phyloP scores from a whole-genome alignment of 2,888 invertebrate genomes.

The Xiphydria camelus region DNA sequence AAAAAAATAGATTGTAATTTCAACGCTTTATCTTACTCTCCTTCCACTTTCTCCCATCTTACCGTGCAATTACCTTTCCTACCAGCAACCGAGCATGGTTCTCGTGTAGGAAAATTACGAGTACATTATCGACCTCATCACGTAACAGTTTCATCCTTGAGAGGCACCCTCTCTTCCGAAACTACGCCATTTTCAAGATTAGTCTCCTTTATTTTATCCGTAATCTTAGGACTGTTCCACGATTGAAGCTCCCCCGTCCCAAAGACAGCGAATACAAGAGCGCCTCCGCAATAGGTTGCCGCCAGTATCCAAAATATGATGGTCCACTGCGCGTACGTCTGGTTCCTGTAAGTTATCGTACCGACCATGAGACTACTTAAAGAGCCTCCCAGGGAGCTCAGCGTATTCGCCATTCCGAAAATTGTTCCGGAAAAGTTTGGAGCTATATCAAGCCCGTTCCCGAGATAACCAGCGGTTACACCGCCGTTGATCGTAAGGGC shows the following conservation, averaged over 20 bases:
- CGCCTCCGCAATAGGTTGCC: constrained; percentile 70
- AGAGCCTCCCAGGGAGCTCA: constrained; percentile 82
- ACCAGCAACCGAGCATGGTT: too few species aligned
- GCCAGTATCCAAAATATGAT: constrained; percentile 81
- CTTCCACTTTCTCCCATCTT: too few species aligned
- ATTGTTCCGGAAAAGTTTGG: constrained; percentile 89
- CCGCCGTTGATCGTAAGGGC: constrained; percentile 84
- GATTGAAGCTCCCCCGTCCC: constrained; percentile 70
- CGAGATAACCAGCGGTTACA: constrained; percentile 83
- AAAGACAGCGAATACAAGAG: constrained; percentile 65
- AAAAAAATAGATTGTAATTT: too few species aligned
- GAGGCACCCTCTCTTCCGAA: constrained; percentile 55
- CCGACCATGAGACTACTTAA: constrained; percentile 82
- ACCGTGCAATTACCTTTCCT: too few species aligned
- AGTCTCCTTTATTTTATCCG: constrained; percentile 3
- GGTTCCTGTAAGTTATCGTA: constrained; percentile 71
- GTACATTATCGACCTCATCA: too few species aligned
- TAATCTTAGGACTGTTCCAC: constrained; percentile 55
- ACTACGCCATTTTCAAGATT: constrained; percentile 28
- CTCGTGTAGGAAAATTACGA: too few species aligned
- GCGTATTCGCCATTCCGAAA: constrained; percentile 85
- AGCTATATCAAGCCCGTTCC: constrained; percentile 85
- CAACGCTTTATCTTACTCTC: too few species aligned
- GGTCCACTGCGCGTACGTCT: constrained; percentile 78
- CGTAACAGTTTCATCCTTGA: constrained; percentile 51